Conservation (phyloP, 2,888 invertebrate species). For the Altica lythri region DNA sequence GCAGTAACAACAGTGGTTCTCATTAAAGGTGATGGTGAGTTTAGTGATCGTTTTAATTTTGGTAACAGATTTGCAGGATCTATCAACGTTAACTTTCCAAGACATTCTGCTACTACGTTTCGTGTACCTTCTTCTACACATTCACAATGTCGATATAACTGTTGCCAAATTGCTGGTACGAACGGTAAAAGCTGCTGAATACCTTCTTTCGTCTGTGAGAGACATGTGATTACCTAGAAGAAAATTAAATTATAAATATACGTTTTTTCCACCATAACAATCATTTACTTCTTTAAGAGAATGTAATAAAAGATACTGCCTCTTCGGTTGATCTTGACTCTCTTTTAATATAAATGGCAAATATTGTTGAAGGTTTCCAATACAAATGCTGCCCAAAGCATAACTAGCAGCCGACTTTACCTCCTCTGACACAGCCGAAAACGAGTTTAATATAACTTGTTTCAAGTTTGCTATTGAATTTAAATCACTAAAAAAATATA, state of each 20-base stretch:
- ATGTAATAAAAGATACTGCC: conserved; percentile 94
- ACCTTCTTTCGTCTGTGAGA: conserved; percentile 75
- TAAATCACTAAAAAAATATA: conserved; percentile 66
- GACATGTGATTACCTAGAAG: conserved; percentile 80
- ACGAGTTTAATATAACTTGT: conserved; percentile 82
- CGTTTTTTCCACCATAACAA: neutral
- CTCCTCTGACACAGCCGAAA: conserved; percentile 91
- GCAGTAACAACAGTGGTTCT: conserved; percentile 97
- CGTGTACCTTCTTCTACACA: conserved; percentile 97
- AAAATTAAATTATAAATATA: no score
- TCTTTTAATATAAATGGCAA: conserved; percentile 92
- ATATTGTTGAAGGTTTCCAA: conserved; percentile 92
- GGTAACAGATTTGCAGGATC: conserved; percentile 88
- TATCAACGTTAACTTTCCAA: conserved; percentile 93
- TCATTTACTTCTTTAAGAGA: conserved; percentile 88
- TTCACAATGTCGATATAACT: conserved; percentile 93
- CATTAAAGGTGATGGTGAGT: conserved; percentile 81
- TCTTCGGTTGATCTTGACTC: conserved; percentile 91
- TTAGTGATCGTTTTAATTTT: conserved; percentile 81
- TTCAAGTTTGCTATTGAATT: conserved; percentile 76
- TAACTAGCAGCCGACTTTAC: conserved; percentile 98
- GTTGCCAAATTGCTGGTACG: conserved; percentile 88
- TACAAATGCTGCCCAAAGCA: conserved; percentile 93
- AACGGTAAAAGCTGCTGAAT: conserved; percentile 78
- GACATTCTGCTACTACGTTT: conserved; percentile 98